A percentile compares a stretch with the other conserved stretches of the same genome.
phyloP scores from a whole-genome alignment of 2,888 invertebrate species.

The Dendrolimus pini region DNA sequence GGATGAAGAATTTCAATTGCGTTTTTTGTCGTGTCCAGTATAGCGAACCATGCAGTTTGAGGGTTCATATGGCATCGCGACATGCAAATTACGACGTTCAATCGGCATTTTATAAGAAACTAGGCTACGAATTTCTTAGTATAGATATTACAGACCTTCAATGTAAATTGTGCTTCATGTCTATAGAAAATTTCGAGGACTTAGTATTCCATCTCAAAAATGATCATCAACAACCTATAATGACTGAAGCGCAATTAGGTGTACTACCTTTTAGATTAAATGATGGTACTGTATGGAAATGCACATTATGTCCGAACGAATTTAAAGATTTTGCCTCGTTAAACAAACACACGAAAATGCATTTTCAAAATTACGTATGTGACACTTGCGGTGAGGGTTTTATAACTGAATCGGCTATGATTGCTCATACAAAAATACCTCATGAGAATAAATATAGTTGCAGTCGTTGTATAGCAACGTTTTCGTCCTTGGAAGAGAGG shows the following conservation, averaged over 20 bases:
- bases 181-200: constrained; percentile 45
- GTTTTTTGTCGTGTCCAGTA: constrained; percentile 63
- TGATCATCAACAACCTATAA: constrained; percentile 57
- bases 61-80: constrained; percentile 47
- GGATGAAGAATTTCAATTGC: constrained; percentile 65
- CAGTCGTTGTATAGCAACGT: constrained; percentile 60
- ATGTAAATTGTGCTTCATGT: constrained; percentile 59
- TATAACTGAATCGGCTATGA: constrained; percentile 63
- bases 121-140: constrained; percentile 63
- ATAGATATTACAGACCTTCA: constrained; percentile 64
- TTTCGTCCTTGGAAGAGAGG: constrained; percentile 54
- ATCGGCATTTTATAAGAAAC: constrained; percentile 61
- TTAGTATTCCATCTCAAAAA: constrained; percentile 56
- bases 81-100: constrained; percentile 60
- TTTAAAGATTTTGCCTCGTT: constrained; percentile 61
- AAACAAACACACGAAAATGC: constrained; percentile 61
- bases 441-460: constrained; percentile 66
- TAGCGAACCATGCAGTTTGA: constrained; percentile 49
- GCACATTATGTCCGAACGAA: constrained; percentile 59
- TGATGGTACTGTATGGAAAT: constrained; percentile 61
- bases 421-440: constrained; percentile 62
- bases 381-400: constrained; percentile 68
- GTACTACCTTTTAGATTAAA: constrained; percentile 58
- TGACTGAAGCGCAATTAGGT: constrained; percentile 55
- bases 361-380: constrained; percentile 67